phyloP scores from a whole-genome alignment of 2,797 vertebrate species.

The Pterois miles region DNA sequence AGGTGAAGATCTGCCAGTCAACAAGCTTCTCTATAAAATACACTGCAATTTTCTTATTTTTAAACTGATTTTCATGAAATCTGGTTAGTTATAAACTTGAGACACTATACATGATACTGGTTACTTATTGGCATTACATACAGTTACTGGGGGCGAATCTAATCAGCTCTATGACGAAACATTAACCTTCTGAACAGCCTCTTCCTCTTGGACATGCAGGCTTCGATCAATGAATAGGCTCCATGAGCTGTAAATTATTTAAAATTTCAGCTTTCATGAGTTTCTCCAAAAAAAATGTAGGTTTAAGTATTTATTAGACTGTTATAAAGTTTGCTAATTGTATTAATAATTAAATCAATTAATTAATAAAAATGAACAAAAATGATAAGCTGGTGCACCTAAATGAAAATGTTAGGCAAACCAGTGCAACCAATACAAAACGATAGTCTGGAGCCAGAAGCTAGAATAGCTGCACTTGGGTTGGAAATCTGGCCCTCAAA shows the following conservation, averaged over 20 bases:
- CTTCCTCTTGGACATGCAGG: background rate
- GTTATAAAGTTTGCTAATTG: background rate
- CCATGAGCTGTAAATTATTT: background rate
- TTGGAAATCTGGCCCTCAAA: background rate
- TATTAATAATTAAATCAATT: too few relatives aligned
- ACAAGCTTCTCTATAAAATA: background rate
- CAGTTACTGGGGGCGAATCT: background rate
- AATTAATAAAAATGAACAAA: background rate
- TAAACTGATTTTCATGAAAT: background rate
- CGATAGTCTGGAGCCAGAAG: background rate
- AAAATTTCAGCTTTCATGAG: background rate
- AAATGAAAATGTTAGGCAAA: background rate
- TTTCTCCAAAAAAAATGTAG: background rate
- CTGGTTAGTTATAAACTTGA: background rate
- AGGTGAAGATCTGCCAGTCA: background rate
- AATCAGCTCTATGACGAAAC: background rate
- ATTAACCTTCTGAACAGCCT: background rate
- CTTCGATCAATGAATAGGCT: background rate
- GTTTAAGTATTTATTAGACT: background rate
- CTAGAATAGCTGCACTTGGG: background rate
- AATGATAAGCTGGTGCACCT: background rate
- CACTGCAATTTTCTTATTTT: background rate
- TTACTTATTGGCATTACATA: background rate
- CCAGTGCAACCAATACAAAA: background rate
- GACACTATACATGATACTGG: background rate